Evolutionary conservation across 2,113 vertebrate genomes (phyloP), one percentile per base, ranked within the genome.

Genomic region (Platycercus adscitus): DNA sequence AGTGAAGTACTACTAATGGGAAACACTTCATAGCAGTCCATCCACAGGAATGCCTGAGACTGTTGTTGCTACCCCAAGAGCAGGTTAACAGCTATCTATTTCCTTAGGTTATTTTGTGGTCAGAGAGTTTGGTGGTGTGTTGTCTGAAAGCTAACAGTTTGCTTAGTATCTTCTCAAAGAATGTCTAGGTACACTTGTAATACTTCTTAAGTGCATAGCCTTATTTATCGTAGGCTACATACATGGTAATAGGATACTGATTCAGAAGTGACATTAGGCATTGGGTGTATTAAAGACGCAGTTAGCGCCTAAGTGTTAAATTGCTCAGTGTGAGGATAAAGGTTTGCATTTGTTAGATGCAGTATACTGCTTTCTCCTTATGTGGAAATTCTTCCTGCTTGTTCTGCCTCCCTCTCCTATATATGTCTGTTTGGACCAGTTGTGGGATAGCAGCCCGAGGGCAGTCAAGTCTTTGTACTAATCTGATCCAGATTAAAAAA

Each of bases 401-500:
- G 13, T 81, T 88, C 28, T 2, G 2, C 37, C 13, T 68, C 50
- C 14, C 4, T 35, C 20, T 91, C 12, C 7, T 49, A 43, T 24
- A 10, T 58, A 19, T 55, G 55, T 49, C 18, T 63, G 25, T 58
- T 58, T 21, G 49, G 55, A 41, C 26, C 47, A 33, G 11, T 19
- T 76, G 31, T 60, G 83, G 55, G 28, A 50, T 53, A 81, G 60
- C n/a, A 93, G 63, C 68, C 17, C 41, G 28, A 44, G 33, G 33
- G 33, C 10, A 44, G n/a, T 81, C n/a, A 88, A 29, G 49, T 50
- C 46, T 46, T 58, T 50, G 50, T 49, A 31, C 28, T 89, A n/a
- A 55, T 89, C 43, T 89, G 78, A 75, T 56, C 18, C 49, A 75
- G 50, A 88, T 89, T 50, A 81, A 84, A 91, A 91, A 83, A 37